Conservation (phyloP, 2,888 invertebrate genomes). For the Drosophila neoperkinsi region DNA sequence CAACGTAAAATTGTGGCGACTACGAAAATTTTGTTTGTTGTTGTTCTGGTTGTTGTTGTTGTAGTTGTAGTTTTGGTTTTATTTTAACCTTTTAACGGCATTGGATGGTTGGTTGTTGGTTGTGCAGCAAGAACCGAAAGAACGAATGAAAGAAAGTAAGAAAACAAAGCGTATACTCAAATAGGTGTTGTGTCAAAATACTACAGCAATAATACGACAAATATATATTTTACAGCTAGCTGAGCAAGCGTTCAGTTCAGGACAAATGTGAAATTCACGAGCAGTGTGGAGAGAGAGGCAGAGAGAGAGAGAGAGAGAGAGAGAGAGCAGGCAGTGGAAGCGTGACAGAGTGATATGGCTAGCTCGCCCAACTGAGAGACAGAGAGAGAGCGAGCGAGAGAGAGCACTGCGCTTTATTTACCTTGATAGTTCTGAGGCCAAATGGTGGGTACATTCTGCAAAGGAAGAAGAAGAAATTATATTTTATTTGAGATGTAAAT, state of each 20-base stretch:
- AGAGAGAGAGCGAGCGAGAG: background rate
- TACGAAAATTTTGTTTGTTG: conserved; percentile 63
- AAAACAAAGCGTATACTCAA: conserved; percentile 53
- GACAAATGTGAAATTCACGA: conserved; percentile 9
- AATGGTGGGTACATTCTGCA: conserved; percentile 86
- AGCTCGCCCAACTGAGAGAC: background rate
- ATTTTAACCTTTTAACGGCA: conserved; percentile 42
- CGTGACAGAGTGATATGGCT: conserved; percentile 7
- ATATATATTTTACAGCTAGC: conserved; percentile 29
- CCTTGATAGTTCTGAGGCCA: conserved; percentile 86
- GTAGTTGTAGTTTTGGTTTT: conserved; percentile 30
- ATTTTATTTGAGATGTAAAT: background rate
- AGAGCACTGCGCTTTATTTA: conserved; percentile 67
- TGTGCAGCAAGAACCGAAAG: conserved; percentile 61
- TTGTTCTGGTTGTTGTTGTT: conserved; percentile 44
- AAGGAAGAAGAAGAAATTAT: conserved; percentile 14
- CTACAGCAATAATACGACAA: conserved; percentile 44
- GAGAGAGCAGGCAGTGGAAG: conserved; percentile 21
- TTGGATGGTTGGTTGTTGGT: conserved; percentile 28
- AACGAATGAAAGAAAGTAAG: conserved; percentile 65
- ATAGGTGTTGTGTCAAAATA: conserved; percentile 47
- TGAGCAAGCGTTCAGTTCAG: conserved; percentile 14
- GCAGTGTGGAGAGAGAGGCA: conserved; percentile 11
- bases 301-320: conserved; percentile 7
- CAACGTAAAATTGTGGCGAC: conserved; percentile 75